Percentiles rank a stretch among this genome's conserved stretches.
Conservation (phyloP, 2,113 vertebrate species). For the Spheniscus mendiculus region DNA sequence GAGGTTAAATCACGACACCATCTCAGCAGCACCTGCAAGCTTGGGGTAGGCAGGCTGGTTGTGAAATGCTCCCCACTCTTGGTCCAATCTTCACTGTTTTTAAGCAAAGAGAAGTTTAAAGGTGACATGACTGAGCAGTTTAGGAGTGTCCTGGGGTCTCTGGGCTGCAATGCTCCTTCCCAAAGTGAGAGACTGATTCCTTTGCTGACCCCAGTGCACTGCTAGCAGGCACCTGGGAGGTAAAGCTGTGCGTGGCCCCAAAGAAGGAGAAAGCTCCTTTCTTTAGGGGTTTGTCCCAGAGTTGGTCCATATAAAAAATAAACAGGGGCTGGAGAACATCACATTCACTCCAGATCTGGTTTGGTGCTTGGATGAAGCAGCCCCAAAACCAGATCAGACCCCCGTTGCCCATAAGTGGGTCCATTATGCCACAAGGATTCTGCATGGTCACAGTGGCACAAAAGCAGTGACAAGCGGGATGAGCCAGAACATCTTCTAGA, state of each 20-base stretch:
- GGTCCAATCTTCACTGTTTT: background rate
- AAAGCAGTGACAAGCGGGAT: background rate
- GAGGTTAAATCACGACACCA: too few species aligned
- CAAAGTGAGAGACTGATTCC: background rate
- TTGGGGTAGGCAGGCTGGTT: background rate
- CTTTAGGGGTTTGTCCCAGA: background rate
- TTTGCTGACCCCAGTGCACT: accelerated
- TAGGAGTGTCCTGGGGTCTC: background rate
- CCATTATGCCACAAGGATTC: background rate
- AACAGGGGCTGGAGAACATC: background rate
- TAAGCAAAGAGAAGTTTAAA: background rate
- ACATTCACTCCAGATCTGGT: accelerated
- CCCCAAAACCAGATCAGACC: background rate
- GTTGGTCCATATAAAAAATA: background rate
- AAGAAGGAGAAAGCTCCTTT: background rate
- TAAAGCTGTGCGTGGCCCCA: background rate
- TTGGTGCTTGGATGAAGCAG: background rate
- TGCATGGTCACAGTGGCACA: background rate
- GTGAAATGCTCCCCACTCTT: background rate
- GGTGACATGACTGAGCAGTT: background rate
- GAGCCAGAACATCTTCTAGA: background rate
- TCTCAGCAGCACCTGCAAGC: background rate
- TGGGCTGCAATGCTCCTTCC: background rate
- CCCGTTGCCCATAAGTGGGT: accelerated
- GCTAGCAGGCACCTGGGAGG: background rate